Base-by-base conservation (phyloP, 2,113 vertebrate species). In the human region DNA sequence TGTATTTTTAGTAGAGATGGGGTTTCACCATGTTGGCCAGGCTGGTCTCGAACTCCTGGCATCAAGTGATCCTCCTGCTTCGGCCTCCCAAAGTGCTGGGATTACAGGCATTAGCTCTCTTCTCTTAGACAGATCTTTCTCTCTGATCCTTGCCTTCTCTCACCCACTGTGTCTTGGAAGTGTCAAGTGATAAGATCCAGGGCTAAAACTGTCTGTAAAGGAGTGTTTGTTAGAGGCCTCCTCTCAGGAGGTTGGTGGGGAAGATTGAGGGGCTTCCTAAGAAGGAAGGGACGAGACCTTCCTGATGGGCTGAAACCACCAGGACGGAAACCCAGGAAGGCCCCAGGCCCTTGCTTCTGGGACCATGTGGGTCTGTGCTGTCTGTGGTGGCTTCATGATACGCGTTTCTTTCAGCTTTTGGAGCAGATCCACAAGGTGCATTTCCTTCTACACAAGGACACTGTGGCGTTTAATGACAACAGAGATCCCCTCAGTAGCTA, bases 361-460 rank as follows among this genome's bases (percentile, higher is more conserved):
- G 66, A 50, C 45, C 5, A 5, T 30, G 57, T 43, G 32, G 50
- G 40, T 68, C 45, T 23, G 25, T 48, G 52, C 52, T 38, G 16
- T 64, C 61, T 52, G 0, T 2, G 3, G 25, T 50, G 6, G 40
- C 40, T 61, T 80, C 22, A 45, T 5, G 22, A 25, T 27, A 40
- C 4, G 48, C 61, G 2, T 95, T 11, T 97, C 52, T 98, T 96
- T 87, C 91, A 99, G 98, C 98, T 99, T 84, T 96, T 99, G 50
- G 96, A 98, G 57, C 96, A 98, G 95, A 97, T 99, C 61, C 98
- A 68, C 93, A 98, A 97, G 81, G 99, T 99, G 43, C 99, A 99
- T 89, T 99, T 99, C 95, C 98, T 95, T 23, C 98, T 99, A 17
- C 96, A 98, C 3, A 93, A 98, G 8, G 97, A 98, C n/a, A 95